Evolutionary conservation across 2,113 vertebrate species (phyloP).

Genomic region (Dicentrarchus labrax): DNA sequence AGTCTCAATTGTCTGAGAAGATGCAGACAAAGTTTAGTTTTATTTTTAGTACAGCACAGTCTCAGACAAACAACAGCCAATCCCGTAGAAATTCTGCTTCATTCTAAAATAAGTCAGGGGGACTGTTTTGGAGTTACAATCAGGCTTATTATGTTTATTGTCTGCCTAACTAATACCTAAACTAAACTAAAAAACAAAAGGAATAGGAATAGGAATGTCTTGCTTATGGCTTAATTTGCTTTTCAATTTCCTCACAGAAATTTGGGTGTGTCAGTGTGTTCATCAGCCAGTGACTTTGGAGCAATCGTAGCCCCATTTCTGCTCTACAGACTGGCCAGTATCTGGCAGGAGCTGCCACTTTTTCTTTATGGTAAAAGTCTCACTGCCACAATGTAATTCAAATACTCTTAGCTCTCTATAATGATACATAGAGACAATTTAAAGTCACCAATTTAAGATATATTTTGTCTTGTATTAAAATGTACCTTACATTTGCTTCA

Average conservation of each 20-base stretch:
- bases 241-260: slow-evolving; percentile 24
- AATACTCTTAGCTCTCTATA: not conserved
- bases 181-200: not conserved
- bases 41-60: too few species aligned
- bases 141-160: not conserved
- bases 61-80: too few species aligned
- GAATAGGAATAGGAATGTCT: not conserved
- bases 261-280: slow-evolving; percentile 37
- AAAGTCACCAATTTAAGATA: not conserved
- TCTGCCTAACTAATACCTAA: not conserved
- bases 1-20: too few species aligned
- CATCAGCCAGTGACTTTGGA: slow-evolving; percentile 34
- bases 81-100: too few species aligned
- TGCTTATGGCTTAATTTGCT: not conserved
- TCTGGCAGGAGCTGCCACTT: slow-evolving; percentile 38
- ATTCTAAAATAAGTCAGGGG: too few species aligned
- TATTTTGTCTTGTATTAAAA: not conserved
- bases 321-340: slow-evolving; percentile 36
- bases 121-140: not conserved
- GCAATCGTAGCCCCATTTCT: slow-evolving; percentile 28
- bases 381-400: not conserved
- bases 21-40: too few species aligned
- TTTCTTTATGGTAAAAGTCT: slow-evolving; percentile 13
- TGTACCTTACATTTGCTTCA: not conserved
- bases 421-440: not conserved